Percentiles rank a stretch among this genome's conserved stretches.
phyloP scores from a whole-genome alignment of 2,888 invertebrate species.

The Acrocera orbiculus region DNA sequence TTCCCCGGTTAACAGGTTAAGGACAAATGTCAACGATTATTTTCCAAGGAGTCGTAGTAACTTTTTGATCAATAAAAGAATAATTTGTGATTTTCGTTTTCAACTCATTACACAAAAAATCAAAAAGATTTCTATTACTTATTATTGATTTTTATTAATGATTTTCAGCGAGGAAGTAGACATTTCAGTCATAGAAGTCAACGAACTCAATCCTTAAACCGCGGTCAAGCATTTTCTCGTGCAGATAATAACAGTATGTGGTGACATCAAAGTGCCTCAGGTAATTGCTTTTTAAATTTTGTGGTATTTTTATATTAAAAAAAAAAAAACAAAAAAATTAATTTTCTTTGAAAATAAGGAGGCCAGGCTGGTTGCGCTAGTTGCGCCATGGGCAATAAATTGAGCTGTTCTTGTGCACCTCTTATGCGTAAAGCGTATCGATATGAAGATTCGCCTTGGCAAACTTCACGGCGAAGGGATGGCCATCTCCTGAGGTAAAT shows the following conservation, averaged over 20 bases:
- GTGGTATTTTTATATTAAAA: background rate
- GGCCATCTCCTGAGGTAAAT: constrained; percentile 70
- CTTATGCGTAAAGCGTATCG: constrained; percentile 91
- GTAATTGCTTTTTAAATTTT: constrained; percentile 23
- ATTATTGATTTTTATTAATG: no score
- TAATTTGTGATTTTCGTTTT: no score
- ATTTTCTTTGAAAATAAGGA: constrained; percentile 15
- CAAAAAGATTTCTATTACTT: no score
- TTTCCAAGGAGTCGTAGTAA: no score
- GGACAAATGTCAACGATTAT: no score
- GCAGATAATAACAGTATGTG: constrained; percentile 52
- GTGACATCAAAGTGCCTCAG: constrained; percentile 64
- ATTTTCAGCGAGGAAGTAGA: constrained; percentile 44
- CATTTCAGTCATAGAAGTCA: constrained; percentile 42
- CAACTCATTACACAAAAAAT: no score
- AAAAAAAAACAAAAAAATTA: background rate
- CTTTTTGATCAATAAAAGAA: no score
- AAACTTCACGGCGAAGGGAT: constrained; percentile 67
- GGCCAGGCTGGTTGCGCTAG: constrained; percentile 33
- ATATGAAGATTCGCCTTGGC: constrained; percentile 93
- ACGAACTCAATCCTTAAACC: constrained; percentile 59
- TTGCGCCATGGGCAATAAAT: constrained; percentile 88
- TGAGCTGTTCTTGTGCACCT: constrained; percentile 93
- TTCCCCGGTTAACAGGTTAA: no score
- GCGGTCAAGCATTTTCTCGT: constrained; percentile 49